Conservation (phyloP, 2,888 invertebrate species). For the Pherbina coryleti region DNA sequence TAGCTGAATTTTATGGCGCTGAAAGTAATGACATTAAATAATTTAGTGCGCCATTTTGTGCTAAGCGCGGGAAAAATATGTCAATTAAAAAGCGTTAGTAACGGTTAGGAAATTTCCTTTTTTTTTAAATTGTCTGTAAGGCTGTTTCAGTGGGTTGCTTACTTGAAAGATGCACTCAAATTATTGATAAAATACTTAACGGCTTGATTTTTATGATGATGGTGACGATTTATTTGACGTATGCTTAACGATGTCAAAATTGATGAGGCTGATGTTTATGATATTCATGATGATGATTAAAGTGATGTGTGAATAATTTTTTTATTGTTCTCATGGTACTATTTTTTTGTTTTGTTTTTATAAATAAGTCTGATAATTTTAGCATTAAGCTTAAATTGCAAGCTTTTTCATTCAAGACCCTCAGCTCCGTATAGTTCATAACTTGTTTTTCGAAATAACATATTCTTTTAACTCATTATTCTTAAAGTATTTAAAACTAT, state of each 20-base stretch:
- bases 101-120: not conserved
- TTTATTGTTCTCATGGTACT: too few species aligned
- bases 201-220: too few species aligned
- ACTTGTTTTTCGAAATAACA: not conserved
- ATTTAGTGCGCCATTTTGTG: not conserved
- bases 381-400: not conserved
- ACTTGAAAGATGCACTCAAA: too few species aligned
- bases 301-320: not conserved
- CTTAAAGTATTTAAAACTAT: too few species aligned
- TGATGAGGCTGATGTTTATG: not conserved
- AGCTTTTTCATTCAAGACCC: not conserved
- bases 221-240: too few species aligned
- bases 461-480: too few species aligned
- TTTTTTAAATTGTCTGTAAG: not conserved
- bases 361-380: not conserved
- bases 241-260: not conserved
- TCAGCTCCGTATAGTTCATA: not conserved
- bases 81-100: not conserved
- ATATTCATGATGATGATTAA: not conserved
- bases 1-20: not conserved
- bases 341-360: not conserved
- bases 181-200: too few species aligned
- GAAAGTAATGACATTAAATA: slow-evolving; percentile 12
- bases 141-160: too few species aligned
- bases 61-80: not conserved